phyloP scores from a whole-genome alignment of 2,888 invertebrate genomes.

The Chloromyia formosa region DNA sequence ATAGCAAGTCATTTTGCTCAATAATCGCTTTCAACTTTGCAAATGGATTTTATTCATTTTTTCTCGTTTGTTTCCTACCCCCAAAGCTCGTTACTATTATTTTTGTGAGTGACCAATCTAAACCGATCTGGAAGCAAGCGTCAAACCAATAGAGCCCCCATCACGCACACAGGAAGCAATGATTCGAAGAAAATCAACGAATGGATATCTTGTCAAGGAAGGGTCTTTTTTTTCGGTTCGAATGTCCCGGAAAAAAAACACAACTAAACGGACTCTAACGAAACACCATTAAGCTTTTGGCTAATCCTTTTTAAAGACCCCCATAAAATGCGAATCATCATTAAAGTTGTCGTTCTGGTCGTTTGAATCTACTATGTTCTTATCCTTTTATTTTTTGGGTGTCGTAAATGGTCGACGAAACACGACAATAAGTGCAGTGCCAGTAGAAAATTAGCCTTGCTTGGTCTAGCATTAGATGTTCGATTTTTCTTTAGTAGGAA shows the following conservation, averaged over 20 bases:
- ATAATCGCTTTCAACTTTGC: conserved; percentile 29
- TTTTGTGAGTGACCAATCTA: conserved; percentile 20
- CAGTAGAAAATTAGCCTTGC: not conserved
- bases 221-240: conserved; percentile 15
- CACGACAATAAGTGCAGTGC: not conserved
- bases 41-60: conserved; percentile 31
- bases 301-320: conserved; percentile 40
- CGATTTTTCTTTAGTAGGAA: not conserved
- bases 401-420: not conserved
- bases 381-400: not conserved
- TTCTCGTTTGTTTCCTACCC: too few relatives aligned
- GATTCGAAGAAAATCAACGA: conserved; percentile 29
- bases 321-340: conserved; percentile 41
- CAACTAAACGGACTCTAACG: not conserved
- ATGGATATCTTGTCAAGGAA: not conserved
- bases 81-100: not conserved
- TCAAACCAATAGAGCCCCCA: not conserved
- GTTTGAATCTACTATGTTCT: not conserved
- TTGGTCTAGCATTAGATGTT: not conserved
- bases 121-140: not conserved
- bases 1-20: conserved; percentile 25
- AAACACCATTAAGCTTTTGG: conserved; percentile 11
- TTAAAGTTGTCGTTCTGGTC: conserved; percentile 40
- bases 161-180: conserved; percentile 39
- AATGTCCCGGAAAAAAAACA: not conserved